These are phyloP conservation scores for Drosophila pachea DNA, from an alignment of 1,140 invertebrate species.

Conservation along the genomic window DNA sequence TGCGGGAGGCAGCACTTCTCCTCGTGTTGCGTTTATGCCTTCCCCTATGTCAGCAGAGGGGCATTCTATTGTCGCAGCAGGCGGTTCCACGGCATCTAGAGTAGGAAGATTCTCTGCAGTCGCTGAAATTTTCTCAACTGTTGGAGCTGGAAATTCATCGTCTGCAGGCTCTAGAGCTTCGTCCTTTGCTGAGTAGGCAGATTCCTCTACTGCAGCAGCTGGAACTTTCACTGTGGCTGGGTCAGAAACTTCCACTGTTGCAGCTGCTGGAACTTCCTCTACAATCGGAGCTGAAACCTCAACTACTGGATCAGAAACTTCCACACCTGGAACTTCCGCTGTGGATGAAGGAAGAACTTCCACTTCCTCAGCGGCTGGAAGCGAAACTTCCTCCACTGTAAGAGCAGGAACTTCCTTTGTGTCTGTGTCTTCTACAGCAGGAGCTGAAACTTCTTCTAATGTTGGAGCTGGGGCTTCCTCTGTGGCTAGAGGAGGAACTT, in stretches of 20 bases:
- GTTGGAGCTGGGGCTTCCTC: background rate
- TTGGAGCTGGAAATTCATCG: background rate
- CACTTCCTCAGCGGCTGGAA: no score
- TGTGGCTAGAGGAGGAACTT: no score
- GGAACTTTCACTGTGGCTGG: no score
- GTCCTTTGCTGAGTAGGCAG: background rate
- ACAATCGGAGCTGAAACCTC: slow-evolving; percentile 8
- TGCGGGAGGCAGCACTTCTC: background rate
- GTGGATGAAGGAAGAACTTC: no score
- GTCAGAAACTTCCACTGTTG: background rate
- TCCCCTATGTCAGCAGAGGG: background rate
- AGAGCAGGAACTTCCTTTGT: no score
- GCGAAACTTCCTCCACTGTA: no score
- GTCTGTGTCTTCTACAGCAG: no score
- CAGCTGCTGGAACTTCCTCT: slow-evolving; percentile 6
- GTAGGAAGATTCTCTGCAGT: background rate
- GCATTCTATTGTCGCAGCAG: no score
- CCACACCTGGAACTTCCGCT: no score
- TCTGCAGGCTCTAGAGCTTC: background rate
- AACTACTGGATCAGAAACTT: background rate
- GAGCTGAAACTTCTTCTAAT: no score
- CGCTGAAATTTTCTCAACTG: slow-evolving; percentile 3
- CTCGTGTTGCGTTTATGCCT: background rate
- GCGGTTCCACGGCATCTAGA: no score
- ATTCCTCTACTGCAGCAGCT: no score